Evolutionary conservation across 2,797 vertebrate species (phyloP), one percentile per base, ranked within the genome.

Genomic region (Fistularia tabacaria): DNA sequence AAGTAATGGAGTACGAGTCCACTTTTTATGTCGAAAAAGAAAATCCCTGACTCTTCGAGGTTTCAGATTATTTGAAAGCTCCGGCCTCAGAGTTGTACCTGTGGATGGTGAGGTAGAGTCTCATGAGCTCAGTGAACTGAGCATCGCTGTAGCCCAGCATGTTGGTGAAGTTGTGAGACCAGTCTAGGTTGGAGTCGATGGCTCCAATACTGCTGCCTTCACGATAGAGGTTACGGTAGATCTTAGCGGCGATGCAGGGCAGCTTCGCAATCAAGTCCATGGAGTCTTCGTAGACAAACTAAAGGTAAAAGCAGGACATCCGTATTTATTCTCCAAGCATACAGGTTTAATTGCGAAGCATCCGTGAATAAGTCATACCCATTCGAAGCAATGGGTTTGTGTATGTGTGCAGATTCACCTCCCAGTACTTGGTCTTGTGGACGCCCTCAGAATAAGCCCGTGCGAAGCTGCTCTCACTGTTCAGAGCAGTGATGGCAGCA

Each of bases 251-350:
- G 7, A 99, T 92, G 59, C 95, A 98, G 1, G 95, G 97, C 66
- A 99, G 92, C 89, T 99, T 99, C 57, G 97, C 93, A 3, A 99
- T 98, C 86, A 99, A 84, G 79, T 98, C 94, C 96, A 99, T 98
- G 49, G 94, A 96, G 73, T 98, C 96, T 79, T 99, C 96, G 3
- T 98, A 99, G 51, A 93, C 81, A 54, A 95, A 93, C 95, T 98
- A 45, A 11, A 11, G 53, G 38, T 63, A 1, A 0, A n/a, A 8
- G 6, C 11, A 47, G 7, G 14, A 38, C 8, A 38, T n/a, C 3
- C 25, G 13, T 14, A 14, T 44, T 9, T 36, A 12, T 10, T 6
- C 15, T 9, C 8, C 9, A 15, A 48, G 14, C 3, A 64, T 8
- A 36, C 11, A 7, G 14, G 39, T 36, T 25, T 25, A 3, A 25